phyloP scores from a whole-genome alignment of 2,113 vertebrate genomes.

The Rhea pennata region DNA sequence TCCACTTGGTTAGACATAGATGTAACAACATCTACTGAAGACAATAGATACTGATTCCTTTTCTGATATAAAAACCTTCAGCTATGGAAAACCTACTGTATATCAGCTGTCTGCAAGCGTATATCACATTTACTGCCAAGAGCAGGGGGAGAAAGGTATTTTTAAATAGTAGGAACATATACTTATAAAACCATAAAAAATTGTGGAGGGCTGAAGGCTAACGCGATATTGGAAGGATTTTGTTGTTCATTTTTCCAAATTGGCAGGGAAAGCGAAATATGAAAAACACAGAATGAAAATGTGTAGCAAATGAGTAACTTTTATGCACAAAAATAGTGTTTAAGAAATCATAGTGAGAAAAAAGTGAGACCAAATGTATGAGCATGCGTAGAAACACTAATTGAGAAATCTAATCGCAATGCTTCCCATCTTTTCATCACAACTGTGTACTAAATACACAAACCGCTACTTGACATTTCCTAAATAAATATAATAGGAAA shows the following conservation, averaged over 20 bases:
- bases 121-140: background rate
- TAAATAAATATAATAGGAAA: conserved; percentile 51
- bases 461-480: conserved; percentile 67
- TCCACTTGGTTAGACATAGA: background rate
- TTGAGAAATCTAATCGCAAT: conserved; percentile 39
- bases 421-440: conserved; percentile 43
- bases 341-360: conserved; percentile 13
- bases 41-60: background rate
- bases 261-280: background rate
- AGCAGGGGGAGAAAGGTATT: background rate
- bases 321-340: conserved; percentile 4
- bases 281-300: background rate
- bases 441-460: conserved; percentile 30
- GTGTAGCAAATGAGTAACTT: background rate
- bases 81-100: background rate
- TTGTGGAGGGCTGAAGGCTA: background rate
- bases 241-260: conserved; percentile 13
- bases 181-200: background rate
- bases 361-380: conserved; percentile 28
- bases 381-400: background rate
- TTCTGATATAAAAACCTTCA: background rate
- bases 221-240: background rate
- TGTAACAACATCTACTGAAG: background rate
- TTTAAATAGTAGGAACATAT: background rate
- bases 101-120: background rate